Evolutionary conservation across 1,140 invertebrate genomes (phyloP).

Genomic region (Drosophila parvula): DNA sequence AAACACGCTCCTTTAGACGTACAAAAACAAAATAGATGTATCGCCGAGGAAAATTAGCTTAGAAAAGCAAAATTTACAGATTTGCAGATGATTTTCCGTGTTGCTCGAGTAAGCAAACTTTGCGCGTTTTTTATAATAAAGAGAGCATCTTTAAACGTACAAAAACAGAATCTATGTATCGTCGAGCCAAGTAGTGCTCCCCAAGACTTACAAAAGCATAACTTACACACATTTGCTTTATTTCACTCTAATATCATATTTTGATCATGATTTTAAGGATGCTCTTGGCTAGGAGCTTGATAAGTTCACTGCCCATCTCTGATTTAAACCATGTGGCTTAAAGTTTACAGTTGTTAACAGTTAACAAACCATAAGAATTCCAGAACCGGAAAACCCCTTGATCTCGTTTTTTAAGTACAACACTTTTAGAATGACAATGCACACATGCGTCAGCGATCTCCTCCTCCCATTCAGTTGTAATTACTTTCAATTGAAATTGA

Average conservation of each 20-base stretch:
- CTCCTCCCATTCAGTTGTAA: conserved; percentile 20
- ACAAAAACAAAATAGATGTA: too few species aligned
- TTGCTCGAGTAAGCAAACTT: too few species aligned
- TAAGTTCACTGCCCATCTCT: background rate
- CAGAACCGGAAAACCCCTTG: background rate
- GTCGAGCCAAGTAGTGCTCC: background rate
- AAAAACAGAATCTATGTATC: background rate
- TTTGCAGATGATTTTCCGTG: too few species aligned
- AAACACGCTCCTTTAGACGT: too few species aligned
- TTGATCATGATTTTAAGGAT: background rate
- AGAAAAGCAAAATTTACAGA: too few species aligned
- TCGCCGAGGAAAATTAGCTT: too few species aligned
- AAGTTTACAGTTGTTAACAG: background rate
- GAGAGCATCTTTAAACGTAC: too few species aligned
- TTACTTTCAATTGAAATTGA: conserved; percentile 71
- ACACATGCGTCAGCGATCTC: conserved; percentile 27
- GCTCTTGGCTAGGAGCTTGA: background rate
- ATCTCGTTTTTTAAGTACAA: conserved; percentile 2
- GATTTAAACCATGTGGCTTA: background rate
- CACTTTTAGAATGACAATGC: conserved; percentile 19
- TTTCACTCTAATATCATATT: background rate
- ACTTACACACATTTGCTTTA: background rate
- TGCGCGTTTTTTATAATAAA: too few species aligned
- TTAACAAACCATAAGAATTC: background rate
- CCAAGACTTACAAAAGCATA: background rate